Percentiles rank a stretch among this genome's conserved stretches.
Evolutionary conservation across 1,140 invertebrate genomes (phyloP).

Genomic region (Rhysida immarginata): DNA sequence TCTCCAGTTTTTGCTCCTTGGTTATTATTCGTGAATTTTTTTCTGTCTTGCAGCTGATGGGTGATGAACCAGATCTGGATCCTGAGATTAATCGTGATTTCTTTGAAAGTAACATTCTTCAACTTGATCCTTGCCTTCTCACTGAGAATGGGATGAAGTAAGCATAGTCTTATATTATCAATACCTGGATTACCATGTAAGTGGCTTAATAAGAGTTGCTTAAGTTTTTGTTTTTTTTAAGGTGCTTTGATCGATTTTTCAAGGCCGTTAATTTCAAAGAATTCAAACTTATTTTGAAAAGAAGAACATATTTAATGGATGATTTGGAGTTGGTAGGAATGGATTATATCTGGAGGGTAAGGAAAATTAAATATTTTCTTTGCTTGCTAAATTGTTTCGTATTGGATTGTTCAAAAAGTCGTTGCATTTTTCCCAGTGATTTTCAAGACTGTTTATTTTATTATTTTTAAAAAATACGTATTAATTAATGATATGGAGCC

Average conservation of each 20-base stretch:
- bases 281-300: constrained; percentile 74
- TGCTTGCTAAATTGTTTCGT: too few relatives aligned
- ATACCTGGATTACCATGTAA: too few relatives aligned
- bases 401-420: too few relatives aligned
- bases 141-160: constrained; percentile 92
- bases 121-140: constrained; percentile 73
- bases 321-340: constrained; percentile 75
- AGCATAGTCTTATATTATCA: constrained; percentile 18
- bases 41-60: constrained; percentile 51
- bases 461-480: too few relatives aligned
- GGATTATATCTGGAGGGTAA: constrained; percentile 89
- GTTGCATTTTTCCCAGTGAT: too few relatives aligned
- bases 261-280: constrained; percentile 93
- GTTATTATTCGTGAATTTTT: neutral
- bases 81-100: constrained; percentile 92
- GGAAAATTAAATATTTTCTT: too few relatives aligned
- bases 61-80: constrained; percentile 90
- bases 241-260: constrained; percentile 85
- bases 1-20: neutral
- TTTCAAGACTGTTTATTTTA: too few relatives aligned
- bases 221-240: constrained; percentile 24
- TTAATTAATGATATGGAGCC: too few relatives aligned
- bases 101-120: constrained; percentile 88
- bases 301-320: constrained; percentile 54
- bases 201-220: too few relatives aligned